These are phyloP conservation scores for Trematocara macrostoma DNA, from an alignment of 2,113 vertebrate species.

Conservation along the genomic window DNA sequence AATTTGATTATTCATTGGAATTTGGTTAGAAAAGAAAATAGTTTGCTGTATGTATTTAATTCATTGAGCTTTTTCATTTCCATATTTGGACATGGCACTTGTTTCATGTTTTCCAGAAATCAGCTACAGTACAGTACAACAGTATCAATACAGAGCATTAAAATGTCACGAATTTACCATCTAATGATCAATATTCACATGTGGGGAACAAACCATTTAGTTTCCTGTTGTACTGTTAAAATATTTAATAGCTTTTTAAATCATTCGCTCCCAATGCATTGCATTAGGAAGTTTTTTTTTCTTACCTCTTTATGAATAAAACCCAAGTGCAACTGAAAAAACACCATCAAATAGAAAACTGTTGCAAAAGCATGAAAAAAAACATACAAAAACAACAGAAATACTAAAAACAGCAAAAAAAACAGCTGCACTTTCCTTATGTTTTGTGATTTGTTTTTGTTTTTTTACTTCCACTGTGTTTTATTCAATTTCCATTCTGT, in stretches of 20 bases:
- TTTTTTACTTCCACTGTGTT: background rate
- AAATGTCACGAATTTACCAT: accelerated
- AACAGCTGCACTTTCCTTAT: background rate
- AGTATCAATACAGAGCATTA: background rate
- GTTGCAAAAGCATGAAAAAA: background rate
- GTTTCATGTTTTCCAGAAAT: background rate
- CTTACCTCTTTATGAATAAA: background rate
- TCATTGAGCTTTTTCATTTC: background rate
- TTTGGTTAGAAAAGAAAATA: background rate
- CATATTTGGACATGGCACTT: background rate
- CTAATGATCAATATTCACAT: background rate
- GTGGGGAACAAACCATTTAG: background rate
- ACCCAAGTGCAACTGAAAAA: background rate
- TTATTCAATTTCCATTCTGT: background rate
- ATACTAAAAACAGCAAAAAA: background rate
- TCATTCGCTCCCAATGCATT: background rate
- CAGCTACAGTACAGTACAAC: background rate
- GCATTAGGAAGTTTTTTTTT: background rate
- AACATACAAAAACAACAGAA: background rate
- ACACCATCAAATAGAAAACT: background rate
- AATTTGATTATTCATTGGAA: background rate
- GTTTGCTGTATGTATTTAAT: background rate
- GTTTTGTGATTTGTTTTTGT: background rate
- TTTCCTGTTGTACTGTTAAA: background rate
- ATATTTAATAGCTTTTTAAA: background rate